A percentile compares a stretch with the other conserved stretches of the same genome.
These are phyloP conservation scores for Gisinianus flammeolus DNA, from an alignment of 2,888 invertebrate genomes.

Conservation along the genomic window DNA sequence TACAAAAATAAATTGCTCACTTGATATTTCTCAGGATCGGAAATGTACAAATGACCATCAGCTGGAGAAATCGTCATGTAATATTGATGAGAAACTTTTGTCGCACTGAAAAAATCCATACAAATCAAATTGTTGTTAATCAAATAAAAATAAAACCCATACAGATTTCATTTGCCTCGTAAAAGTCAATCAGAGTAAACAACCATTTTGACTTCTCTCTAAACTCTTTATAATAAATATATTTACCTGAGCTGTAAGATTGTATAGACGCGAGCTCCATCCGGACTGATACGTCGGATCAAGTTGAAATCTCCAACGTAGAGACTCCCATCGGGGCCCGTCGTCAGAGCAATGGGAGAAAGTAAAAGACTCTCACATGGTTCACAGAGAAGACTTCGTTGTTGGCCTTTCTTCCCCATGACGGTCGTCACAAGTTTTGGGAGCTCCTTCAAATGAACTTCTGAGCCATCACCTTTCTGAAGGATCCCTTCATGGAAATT, in stretches of 20 bases:
- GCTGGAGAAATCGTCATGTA: constrained; percentile 95
- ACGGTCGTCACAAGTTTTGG: constrained; percentile 85
- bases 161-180: background rate
- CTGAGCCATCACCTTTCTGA: constrained; percentile 96
- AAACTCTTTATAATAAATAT: too few species aligned
- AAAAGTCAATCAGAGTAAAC: constrained; percentile 30
- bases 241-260: constrained; percentile 87
- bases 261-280: constrained; percentile 81
- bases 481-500: constrained; percentile 98
- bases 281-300: constrained; percentile 86
- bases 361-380: constrained; percentile 83
- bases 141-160: background rate
- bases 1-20: constrained; percentile 55
- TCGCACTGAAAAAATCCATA: constrained; percentile 71
- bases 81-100: constrained; percentile 96
- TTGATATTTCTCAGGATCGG: constrained; percentile 90
- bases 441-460: constrained; percentile 90
- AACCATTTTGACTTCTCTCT: constrained; percentile 15
- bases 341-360: constrained; percentile 91
- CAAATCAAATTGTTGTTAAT: background rate
- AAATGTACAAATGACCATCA: constrained; percentile 93
- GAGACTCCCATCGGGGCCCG: constrained; percentile 94
- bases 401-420: constrained; percentile 85
- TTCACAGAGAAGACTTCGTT: constrained; percentile 84
- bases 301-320: constrained; percentile 97